Conservation (phyloP, 2,797 vertebrate species). For the Tiaroga cobitis region DNA sequence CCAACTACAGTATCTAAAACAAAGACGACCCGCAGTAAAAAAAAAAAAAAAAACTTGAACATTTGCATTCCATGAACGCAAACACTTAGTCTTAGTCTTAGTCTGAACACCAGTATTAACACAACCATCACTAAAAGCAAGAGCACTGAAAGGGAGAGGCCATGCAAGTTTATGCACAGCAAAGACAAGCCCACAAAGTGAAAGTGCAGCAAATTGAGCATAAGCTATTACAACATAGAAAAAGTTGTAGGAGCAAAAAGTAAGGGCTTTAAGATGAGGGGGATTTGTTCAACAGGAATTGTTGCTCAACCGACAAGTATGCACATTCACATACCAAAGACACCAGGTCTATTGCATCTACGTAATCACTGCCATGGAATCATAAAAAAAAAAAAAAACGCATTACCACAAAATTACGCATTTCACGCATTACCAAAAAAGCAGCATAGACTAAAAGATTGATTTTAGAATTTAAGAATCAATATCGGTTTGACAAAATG, state of each 20-base stretch:
- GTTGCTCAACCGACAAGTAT: neutral
- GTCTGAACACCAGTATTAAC: constrained; percentile 5
- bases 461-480: neutral
- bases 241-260: neutral
- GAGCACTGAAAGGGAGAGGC: constrained; percentile 9
- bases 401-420: too few relatives aligned
- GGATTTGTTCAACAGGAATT: too few relatives aligned
- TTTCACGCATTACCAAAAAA: neutral
- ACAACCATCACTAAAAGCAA: neutral
- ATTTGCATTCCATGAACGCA: constrained; percentile 27
- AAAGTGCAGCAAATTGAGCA: constrained; percentile 49
- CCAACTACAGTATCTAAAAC: neutral
- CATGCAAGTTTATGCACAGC: constrained; percentile 50
- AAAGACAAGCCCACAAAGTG: constrained; percentile 49
- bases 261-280: constrained; percentile 20
- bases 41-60: neutral
- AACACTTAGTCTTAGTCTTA: neutral
- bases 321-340: neutral
- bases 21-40: neutral
- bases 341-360: constrained; percentile 28
- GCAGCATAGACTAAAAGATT: neutral
- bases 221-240: constrained; percentile 40
- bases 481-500: neutral
- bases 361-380: constrained; percentile 48
- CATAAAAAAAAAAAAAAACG: neutral